Conservation (phyloP, 2,797 vertebrate genomes). For the Benthosema pterotum region DNA sequence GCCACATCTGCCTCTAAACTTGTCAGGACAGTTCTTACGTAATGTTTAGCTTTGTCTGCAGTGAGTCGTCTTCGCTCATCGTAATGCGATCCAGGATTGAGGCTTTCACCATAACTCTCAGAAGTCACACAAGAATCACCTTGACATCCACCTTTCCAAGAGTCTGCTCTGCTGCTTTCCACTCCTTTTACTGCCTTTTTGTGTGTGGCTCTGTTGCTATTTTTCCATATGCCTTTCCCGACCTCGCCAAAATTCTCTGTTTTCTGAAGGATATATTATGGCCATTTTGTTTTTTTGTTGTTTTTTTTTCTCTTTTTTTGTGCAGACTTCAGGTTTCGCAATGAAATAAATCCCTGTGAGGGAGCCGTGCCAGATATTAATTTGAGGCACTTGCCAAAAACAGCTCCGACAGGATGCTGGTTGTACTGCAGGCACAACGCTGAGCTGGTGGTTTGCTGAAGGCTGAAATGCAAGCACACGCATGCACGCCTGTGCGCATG, state of each 20-base stretch:
- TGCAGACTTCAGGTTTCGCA: constrained; percentile 55
- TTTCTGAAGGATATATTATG: constrained; percentile 48
- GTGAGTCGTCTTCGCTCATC: constrained; percentile 57
- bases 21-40: constrained; percentile 62
- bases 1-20: constrained; percentile 64
- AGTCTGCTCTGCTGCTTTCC: constrained; percentile 35
- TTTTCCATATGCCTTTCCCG: constrained; percentile 44
- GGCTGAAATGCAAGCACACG: neutral
- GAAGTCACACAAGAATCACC: constrained; percentile 57
- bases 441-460: constrained; percentile 30
- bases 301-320: constrained; percentile 3
- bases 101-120: constrained; percentile 63
- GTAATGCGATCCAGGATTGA: constrained; percentile 55
- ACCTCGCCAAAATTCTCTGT: constrained; percentile 47
- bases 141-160: constrained; percentile 60
- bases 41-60: constrained; percentile 69
- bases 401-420: constrained; percentile 62
- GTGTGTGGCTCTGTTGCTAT: constrained; percentile 33
- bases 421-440: constrained; percentile 43
- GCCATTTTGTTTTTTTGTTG: constrained; percentile 21
- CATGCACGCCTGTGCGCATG: too few relatives aligned
- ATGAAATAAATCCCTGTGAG: constrained; percentile 50
- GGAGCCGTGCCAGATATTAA: constrained; percentile 66
- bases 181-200: constrained; percentile 41
- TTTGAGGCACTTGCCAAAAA: constrained; percentile 68